Evolutionary conservation across 2,113 vertebrate genomes (phyloP).

Genomic region (Athene cunicularia): DNA sequence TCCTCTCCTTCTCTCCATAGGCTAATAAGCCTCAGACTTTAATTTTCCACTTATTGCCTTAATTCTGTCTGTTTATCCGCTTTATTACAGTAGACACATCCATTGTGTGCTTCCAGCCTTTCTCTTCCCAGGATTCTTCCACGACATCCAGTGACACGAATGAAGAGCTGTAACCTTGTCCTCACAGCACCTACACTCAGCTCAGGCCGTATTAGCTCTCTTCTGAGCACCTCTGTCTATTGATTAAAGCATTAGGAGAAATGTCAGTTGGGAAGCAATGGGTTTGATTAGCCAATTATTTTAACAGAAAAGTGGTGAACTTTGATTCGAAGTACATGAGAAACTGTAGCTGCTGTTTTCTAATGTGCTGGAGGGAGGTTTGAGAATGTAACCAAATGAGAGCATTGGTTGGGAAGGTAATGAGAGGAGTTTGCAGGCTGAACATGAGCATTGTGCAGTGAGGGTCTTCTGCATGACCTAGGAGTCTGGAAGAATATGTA

Average conservation of each 20-base stretch:
- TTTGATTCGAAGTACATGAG: neutral
- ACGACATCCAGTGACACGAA: neutral
- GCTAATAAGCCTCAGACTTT: neutral
- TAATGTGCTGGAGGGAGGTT: neutral
- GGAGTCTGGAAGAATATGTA: neutral
- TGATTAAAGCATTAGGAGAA: neutral
- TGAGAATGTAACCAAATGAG: neutral
- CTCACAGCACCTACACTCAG: fast-evolving
- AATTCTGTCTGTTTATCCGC: neutral
- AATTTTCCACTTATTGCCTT: neutral
- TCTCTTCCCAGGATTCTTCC: neutral
- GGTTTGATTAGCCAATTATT: neutral
- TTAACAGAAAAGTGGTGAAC: neutral
- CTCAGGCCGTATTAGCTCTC: neutral
- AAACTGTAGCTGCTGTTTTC: neutral
- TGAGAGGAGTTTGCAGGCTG: neutral
- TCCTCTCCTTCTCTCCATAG: neutral
- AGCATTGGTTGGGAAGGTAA: neutral
- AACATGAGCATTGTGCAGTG: fast-evolving
- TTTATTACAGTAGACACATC: neutral
- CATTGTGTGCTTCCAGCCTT: neutral
- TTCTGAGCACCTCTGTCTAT: neutral
- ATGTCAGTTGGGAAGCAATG: neutral
- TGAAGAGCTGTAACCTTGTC: neutral
- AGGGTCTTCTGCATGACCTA: neutral